Base-by-base conservation (phyloP, 2,113 vertebrate species). In the Lophotis ruficrista region DNA sequence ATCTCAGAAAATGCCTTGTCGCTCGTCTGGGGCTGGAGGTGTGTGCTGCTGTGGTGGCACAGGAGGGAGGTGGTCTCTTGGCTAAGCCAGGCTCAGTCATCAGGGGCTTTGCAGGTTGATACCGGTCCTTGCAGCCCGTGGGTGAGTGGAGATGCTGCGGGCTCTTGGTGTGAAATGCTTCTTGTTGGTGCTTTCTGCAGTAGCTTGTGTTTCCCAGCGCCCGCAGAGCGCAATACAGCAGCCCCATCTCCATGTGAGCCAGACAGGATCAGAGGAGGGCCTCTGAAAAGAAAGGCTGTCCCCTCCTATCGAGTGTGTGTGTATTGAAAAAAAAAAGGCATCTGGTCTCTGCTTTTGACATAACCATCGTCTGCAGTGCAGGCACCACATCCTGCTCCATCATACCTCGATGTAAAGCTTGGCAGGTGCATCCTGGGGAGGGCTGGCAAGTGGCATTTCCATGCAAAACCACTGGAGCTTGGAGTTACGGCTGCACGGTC, bases 341-440 rank as follows among this genome's bases (percentile, higher is more conserved):
- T 33, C 31, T 85, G 47, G 21, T 70, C n/a, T 70, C 71, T 70
- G 79, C 65, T 76, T 72, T 76, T 89, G 79, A 41, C 50, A 70
- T 76, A 65, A 53, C 50, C 12, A 9, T 15, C 0, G 0, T 15
- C 70, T 90, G 61, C 65, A 87, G 65, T 54, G 20, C n/a, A 75
- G n/a, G 47, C 28, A 77, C 14, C 61, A 33, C 21, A 6, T 82
- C 72, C 38, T 60, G 6, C 79, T 81, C 43, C 1, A 0, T 21
- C 1, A 0, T 28, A 20, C 61, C 37, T 54, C 0, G 0, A 31
- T 2, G 1, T 77, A 17, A 87, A 89, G 11, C 37, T 82, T 35
- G 24, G 51, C 0, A 2, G 25, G 12, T 14, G 3, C 5, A 7
- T 65, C 45, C 41, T 15, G 31, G 45, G 25, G 33, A 72, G n/a